Evolutionary conservation across 1,140 invertebrate species (phyloP), one percentile per base, ranked within the genome.

Genomic region (Cydia amplana): DNA sequence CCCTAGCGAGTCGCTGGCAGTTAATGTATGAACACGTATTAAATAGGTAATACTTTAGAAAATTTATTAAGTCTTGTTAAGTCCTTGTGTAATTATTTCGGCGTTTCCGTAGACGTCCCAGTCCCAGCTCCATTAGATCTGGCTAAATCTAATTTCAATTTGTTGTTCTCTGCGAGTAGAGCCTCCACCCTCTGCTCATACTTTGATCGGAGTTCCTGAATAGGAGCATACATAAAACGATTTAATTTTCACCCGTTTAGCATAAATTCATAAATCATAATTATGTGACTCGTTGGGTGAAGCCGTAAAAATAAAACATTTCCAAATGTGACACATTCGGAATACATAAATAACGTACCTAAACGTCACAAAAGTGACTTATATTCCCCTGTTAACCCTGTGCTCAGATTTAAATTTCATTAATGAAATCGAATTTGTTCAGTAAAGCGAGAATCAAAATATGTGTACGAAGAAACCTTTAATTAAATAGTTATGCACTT

Each of bases 171-270:
- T 0, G 86, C 87, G 0, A 87, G 83, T 65, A 92, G 32, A 0
- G 86, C 89, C 73, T 89, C 79, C 0, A 92, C 90, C 36, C 88
- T 87, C 51, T 84, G 82, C 75, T 93, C 92, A 72, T 93, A 93
- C 76, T 90, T 92, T 20, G 80, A 79, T 67, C 89, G 85, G 28
- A 93, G 78, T 78, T 93, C 89, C 91, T 93, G 80, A 18, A 82
- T 81, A 77, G 28, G 74, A 14, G 63, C 49, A 51, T 75, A 78
- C 49, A 46, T 23, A 4, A 78, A 16, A 65, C 65, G 23, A 65
- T 10, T 72, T 5, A 65, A 51, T 77, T 74, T 25, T 18, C 40
- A 28, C n/a, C 55, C 70, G n/a, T 74, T 63, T 16, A 55, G n/a
- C 14, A 25, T 46, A 4, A 75, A n/a, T 4, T 23, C 12, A 76